Evolutionary conservation across 2,113 vertebrate species (phyloP).

Genomic region (Emydura subglobosa): DNA sequence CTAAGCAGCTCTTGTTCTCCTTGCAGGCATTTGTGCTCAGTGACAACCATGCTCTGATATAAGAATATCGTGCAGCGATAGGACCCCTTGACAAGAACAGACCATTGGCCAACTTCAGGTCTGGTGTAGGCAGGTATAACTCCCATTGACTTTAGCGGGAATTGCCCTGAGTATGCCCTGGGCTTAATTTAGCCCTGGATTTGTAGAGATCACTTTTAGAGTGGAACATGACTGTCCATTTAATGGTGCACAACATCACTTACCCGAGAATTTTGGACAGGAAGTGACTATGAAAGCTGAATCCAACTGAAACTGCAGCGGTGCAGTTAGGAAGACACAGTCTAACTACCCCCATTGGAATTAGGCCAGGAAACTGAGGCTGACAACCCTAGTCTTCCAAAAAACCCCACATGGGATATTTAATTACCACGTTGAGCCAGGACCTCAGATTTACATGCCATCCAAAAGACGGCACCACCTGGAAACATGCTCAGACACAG

Average conservation of each 20-base stretch:
- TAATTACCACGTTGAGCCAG: not conserved
- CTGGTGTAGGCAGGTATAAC: not conserved
- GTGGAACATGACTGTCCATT: not conserved
- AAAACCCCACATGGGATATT: not conserved
- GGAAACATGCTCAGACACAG: not conserved
- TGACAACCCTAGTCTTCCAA: not conserved
- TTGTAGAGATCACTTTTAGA: not conserved
- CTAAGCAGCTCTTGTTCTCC: not conserved
- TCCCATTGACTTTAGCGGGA: not conserved
- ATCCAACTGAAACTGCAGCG: not conserved
- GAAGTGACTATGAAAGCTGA: not conserved
- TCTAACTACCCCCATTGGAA: not conserved
- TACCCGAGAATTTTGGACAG: not conserved
- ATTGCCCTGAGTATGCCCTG: not conserved
- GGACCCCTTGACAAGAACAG: not conserved
- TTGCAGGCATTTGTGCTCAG: not conserved
- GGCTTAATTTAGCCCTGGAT: not conserved
- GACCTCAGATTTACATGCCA: not conserved
- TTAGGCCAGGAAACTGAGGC: not conserved
- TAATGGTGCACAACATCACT: not conserved
- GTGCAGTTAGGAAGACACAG: not conserved
- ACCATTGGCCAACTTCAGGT: not conserved
- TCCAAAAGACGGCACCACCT: not conserved
- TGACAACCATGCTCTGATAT: not conserved
- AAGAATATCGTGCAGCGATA: not conserved